Percentiles rank a stretch among this genome's conserved stretches.
Evolutionary conservation across 2,113 vertebrate species (phyloP).

Genomic region (Heteronetta atricapilla): DNA sequence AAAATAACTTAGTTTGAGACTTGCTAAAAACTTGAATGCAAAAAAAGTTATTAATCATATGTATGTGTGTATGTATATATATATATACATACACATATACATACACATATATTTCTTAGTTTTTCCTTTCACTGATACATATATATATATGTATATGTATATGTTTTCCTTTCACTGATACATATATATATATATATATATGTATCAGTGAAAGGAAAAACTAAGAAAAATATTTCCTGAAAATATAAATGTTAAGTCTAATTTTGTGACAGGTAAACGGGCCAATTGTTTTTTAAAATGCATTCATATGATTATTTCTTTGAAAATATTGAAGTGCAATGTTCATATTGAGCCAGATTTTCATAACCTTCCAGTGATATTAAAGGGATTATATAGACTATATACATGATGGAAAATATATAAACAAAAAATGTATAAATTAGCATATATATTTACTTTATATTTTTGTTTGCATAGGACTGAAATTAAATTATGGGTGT

Average conservation of each 20-base stretch:
- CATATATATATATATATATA: background rate
- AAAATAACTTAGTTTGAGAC: background rate
- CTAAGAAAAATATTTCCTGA: background rate
- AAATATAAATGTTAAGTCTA: background rate
- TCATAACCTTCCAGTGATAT: background rate
- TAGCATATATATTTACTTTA: background rate
- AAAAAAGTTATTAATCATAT: background rate
- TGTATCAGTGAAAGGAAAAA: background rate
- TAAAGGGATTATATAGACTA: background rate
- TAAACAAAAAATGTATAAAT: background rate
- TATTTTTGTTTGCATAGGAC: background rate
- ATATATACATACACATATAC: no score
- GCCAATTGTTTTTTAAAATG: accelerated
- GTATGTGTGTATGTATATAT: no score
- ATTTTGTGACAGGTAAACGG: background rate
- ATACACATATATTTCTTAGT: no score
- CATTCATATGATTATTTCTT: background rate
- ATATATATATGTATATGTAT: no score
- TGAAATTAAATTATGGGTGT: background rate
- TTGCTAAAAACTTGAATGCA: background rate
- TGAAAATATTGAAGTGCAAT: background rate
- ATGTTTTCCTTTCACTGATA: no score
- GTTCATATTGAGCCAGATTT: background rate
- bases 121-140: no score
- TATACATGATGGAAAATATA: background rate